Evolutionary conservation across 2,797 vertebrate genomes (phyloP), one percentile per base, ranked within the genome.

Genomic region (Margarornis squamiger): DNA sequence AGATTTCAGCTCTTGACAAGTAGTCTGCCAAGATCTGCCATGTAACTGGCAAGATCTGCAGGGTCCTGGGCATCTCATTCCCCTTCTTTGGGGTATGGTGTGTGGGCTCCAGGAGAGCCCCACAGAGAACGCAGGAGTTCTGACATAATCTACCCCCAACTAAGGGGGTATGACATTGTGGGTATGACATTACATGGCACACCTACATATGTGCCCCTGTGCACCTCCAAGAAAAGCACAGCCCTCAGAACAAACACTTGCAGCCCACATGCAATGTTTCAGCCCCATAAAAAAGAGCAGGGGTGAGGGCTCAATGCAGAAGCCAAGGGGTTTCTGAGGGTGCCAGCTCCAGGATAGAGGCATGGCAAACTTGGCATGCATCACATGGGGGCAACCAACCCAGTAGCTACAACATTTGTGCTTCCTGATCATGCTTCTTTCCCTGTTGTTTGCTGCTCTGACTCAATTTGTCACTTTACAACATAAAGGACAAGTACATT

Each of bases 351-450:
- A 0, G n/a, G 58, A 34, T 14, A 46, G 21, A 38, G 32, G 15
- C 19, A 30, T 39, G 26, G 26, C 3, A 0, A 15, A 10, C 34
- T 48, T 1, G 1, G 24, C 0, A 0, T 10, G 14, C 38, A 49
- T 12, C 7, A 0, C 20, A 55, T 9, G 9, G 18, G 29, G 46
- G 24, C 55, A 67, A 27, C 5, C 18, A 39, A 38, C 21, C 22
- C 34, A 30, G 43, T 1, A 0, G 14, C 59, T 45, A 16, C 11
- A 6, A 32, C 29, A 30, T 73, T 51, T 62, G 27, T 1, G 1
- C 32, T 62, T 86, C 29, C 62, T 39, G 27, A 55, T 39, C 12
- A 26, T 6, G 4, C 9, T 34, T 77, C 26, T 54, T 51, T 34
- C 12, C 36, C 13, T 79, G 67, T 38, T 46, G 5, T 62, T 90